Base-by-base conservation (phyloP, 1,140 invertebrate species). In the Nasonia vitripennis region DNA sequence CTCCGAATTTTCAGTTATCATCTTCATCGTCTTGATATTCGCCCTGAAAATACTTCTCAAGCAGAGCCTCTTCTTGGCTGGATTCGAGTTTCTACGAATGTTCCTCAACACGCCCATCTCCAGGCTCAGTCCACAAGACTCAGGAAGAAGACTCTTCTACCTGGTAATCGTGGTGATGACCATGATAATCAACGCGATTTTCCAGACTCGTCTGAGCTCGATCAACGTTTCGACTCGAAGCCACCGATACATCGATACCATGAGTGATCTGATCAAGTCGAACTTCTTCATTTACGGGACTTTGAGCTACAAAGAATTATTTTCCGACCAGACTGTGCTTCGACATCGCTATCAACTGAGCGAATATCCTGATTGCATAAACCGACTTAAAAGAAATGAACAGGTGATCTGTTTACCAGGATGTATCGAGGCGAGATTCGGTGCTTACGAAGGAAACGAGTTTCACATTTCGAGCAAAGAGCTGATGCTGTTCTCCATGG, bases 41-140 rank as follows among this genome's bases (percentile, higher is more conserved):
- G 62, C 1, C 62, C 14, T 67, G 62, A 67, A 67, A 7, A 1
- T 20, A 7, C 12, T 67, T 17, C 62, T 67, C 2, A 67, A 67
- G 17, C 14, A 67, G 62, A 20, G 17, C n/a, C 62, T 88, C 87
- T 45, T 14, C 34, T 20, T 88, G 73, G 37, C 12, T 1, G 2
- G 20, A 87, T 17, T 12, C 80, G 20, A 20, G 14, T 12, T 48
- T 79, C 62, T 89, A 88, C 88, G 86, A 87, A 7, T 4, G 85
- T 37, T 80, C 34, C 88, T 89, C 71, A 11, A 45, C 48, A n/a
- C 9, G 11, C 4, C 75, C 7, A n/a, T 0, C 4, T 17, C n/a
- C 14, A 67, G n/a, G 0, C 17, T 67, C n/a, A 17, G 17, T 67
- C 17, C 17, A n/a, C 62, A 11, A 17, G 6, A 67, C 7, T 17